phyloP scores from a whole-genome alignment of 2,797 vertebrate species.

The Siniperca obscura region DNA sequence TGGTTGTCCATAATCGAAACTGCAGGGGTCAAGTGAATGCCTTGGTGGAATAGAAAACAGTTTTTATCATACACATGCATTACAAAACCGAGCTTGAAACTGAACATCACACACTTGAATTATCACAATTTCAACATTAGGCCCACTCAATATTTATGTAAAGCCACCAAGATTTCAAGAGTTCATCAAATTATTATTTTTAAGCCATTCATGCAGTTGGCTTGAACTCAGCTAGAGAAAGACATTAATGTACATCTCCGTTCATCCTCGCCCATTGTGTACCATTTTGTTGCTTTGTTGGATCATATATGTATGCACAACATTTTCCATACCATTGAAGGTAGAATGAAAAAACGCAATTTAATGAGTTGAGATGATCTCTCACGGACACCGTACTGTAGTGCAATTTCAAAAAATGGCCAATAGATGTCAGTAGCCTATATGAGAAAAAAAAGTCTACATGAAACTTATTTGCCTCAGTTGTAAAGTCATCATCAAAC shows the following conservation, averaged over 20 bases:
- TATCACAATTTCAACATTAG: background rate
- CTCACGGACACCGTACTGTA: slow-evolving; percentile 22
- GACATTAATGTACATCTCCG: background rate
- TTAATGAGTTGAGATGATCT: fast-evolving
- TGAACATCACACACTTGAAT: background rate
- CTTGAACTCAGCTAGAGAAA: too few species aligned
- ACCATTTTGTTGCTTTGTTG: background rate
- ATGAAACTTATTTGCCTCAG: background rate
- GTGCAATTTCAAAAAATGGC: background rate
- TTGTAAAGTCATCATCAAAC: background rate
- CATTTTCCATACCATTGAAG: fast-evolving
- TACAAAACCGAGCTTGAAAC: background rate
- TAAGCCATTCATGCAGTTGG: background rate
- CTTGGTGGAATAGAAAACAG: background rate
- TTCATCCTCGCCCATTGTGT: too few species aligned
- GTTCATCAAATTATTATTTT: background rate
- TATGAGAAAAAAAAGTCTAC: background rate
- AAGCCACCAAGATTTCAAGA: background rate
- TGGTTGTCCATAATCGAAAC: too few species aligned
- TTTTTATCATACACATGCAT: background rate
- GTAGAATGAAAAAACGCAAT: slow-evolving; percentile 27
- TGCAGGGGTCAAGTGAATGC: background rate
- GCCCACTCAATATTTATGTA: background rate
- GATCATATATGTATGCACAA: too few species aligned
- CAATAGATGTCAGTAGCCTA: slow-evolving; percentile 54